These are phyloP conservation scores for Catharus bicknelli DNA, from an alignment of 2,113 vertebrate genomes.

Conservation along the genomic window DNA sequence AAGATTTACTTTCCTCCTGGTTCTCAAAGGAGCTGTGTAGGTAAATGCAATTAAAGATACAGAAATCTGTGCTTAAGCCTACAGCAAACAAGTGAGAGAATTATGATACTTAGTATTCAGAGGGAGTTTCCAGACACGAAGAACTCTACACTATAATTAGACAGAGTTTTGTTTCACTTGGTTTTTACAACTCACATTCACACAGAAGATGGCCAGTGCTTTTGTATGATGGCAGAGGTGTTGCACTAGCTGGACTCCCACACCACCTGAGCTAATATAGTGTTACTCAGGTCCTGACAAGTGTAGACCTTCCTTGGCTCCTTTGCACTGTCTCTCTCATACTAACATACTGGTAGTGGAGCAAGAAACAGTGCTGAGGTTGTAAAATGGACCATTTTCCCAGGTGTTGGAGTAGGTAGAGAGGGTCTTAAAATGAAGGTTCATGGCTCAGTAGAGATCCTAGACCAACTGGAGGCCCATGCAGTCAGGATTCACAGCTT, in stretches of 20 bases:
- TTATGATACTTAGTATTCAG: background rate
- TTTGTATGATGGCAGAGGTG: background rate
- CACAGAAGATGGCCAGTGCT: background rate
- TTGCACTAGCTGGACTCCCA: background rate
- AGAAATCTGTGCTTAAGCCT: background rate
- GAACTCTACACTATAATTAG: background rate
- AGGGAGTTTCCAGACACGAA: background rate
- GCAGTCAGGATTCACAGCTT: background rate
- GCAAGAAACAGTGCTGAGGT: background rate
- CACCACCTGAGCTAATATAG: background rate
- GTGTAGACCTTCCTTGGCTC: background rate
- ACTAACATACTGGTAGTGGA: background rate
- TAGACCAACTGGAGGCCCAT: background rate
- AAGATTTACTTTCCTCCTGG: background rate
- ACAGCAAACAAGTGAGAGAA: background rate
- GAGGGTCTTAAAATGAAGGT: background rate
- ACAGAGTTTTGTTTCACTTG: background rate
- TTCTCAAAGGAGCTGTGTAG: background rate
- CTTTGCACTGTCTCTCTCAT: fast-evolving
- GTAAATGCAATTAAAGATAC: background rate
- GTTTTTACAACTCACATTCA: background rate
- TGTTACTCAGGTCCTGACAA: background rate
- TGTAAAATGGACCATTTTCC: background rate
- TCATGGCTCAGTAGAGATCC: background rate
- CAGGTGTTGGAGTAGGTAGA: background rate